These are phyloP conservation scores for Lipophrys pholis DNA, from an alignment of 2,113 vertebrate genomes.

Conservation along the genomic window DNA sequence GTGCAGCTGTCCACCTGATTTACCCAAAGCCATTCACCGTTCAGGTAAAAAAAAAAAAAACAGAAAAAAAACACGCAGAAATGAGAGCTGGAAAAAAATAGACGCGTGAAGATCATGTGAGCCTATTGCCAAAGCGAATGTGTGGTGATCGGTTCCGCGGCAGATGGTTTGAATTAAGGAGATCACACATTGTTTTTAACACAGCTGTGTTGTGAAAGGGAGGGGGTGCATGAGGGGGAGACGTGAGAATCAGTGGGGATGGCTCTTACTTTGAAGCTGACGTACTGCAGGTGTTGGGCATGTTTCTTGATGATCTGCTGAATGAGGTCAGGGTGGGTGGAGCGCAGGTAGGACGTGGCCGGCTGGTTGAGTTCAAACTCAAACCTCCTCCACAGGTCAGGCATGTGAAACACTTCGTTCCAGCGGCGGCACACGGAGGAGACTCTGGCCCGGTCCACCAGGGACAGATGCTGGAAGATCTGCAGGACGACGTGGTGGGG, in stretches of 20 bases:
- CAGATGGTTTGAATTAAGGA: slow-evolving; percentile 55
- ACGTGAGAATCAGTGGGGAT: slow-evolving; percentile 8
- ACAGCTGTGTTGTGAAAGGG: slow-evolving; percentile 42
- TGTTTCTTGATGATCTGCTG: slow-evolving; percentile 94
- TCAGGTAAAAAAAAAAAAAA: slow-evolving; percentile 3
- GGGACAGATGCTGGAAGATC: slow-evolving; percentile 89
- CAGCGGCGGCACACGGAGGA: slow-evolving; percentile 90
- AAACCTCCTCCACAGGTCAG: slow-evolving; percentile 92
- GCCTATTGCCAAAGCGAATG: slow-evolving; percentile 14
- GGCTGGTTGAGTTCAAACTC: slow-evolving; percentile 94
- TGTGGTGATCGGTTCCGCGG: slow-evolving; percentile 29
- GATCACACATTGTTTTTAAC: slow-evolving; percentile 25
- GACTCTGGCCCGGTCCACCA: slow-evolving; percentile 87
- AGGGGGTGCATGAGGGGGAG: slow-evolving; percentile 26
- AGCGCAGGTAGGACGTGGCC: slow-evolving; percentile 90
- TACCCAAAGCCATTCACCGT: slow-evolving; percentile 45
- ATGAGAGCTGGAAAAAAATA: slow-evolving; percentile 12
- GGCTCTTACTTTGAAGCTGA: slow-evolving; percentile 90
- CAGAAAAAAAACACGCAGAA: slow-evolving; percentile 4
- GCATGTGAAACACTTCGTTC: slow-evolving; percentile 92
- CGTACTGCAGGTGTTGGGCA: slow-evolving; percentile 89
- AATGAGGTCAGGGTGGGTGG: slow-evolving; percentile 92
- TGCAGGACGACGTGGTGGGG: slow-evolving; percentile 86
- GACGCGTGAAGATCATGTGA: slow-evolving; percentile 34
- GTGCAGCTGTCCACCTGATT: slow-evolving; percentile 91